A percentile compares a stretch with the other conserved stretches of the same genome.
These are phyloP conservation scores for Centruroides vittatus DNA, from an alignment of 1,140 invertebrate genomes.

Conservation along the genomic window DNA sequence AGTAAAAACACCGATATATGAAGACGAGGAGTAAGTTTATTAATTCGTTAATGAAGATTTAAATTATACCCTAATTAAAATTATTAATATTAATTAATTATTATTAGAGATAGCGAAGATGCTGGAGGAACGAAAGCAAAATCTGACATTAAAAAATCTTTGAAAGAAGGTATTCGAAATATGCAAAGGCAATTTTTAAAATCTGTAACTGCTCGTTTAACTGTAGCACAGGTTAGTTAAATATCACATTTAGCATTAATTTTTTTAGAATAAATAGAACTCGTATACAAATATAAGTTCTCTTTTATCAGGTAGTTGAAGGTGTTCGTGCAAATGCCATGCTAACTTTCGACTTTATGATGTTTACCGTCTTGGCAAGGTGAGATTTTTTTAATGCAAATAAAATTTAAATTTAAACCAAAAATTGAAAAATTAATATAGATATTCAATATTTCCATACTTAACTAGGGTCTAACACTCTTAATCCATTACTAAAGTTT, in stretches of 20 bases:
- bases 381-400: not conserved
- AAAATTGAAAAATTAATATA: too few species aligned
- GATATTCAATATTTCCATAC: too few species aligned
- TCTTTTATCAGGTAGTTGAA: slow-evolving; percentile 55
- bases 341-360: slow-evolving; percentile 64
- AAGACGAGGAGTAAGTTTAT: too few species aligned
- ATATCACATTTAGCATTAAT: not conserved
- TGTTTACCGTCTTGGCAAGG: slow-evolving; percentile 33
- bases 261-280: not conserved
- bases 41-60: too few species aligned
- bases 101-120: slow-evolving; percentile 1
- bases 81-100: not conserved
- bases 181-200: slow-evolving; percentile 26
- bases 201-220: slow-evolving; percentile 48
- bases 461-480: too few species aligned
- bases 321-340: slow-evolving; percentile 56
- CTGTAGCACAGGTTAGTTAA: slow-evolving; percentile 44
- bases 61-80: not conserved
- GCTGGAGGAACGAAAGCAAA: slow-evolving; percentile 10
- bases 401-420: too few species aligned
- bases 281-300: not conserved
- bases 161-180: slow-evolving; percentile 11
- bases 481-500: too few species aligned
- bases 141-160: not conserved
- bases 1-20: too few species aligned